Evolutionary conservation across 1,140 invertebrate species (phyloP).

Genomic region (Neodiprion lecontei): DNA sequence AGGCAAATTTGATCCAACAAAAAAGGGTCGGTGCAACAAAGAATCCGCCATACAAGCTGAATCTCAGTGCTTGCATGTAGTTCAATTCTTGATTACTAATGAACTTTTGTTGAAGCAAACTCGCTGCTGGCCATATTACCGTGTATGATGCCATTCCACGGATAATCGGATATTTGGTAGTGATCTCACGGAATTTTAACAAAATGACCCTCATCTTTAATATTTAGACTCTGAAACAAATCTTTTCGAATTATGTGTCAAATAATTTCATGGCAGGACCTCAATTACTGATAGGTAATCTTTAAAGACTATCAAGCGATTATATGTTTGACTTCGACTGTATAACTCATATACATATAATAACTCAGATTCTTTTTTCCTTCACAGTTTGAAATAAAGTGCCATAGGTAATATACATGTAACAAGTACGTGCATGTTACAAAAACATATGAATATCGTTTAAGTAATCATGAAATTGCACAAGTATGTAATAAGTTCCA

Average conservation of each 20-base stretch:
- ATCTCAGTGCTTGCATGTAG: constrained; percentile 67
- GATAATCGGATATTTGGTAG: constrained; percentile 63
- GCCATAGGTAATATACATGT: too few species aligned
- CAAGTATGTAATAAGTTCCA: too few species aligned
- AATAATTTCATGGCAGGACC: neutral
- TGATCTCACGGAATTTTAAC: constrained; percentile 54
- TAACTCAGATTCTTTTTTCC: too few species aligned
- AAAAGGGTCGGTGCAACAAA: constrained; percentile 78
- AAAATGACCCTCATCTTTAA: constrained; percentile 50
- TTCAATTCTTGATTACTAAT: constrained; percentile 63
- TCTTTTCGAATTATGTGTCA: neutral
- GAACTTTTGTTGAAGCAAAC: constrained; percentile 67
- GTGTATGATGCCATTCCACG: constrained; percentile 77
- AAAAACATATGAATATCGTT: too few species aligned
- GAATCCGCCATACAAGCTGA: constrained; percentile 72
- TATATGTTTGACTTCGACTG: neutral
- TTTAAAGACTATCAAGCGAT: neutral
- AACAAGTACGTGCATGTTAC: too few species aligned
- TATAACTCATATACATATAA: too few species aligned
- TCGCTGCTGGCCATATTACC: constrained; percentile 73
- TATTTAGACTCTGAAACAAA: constrained; percentile 4
- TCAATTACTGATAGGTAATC: neutral
- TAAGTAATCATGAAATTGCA: too few species aligned
- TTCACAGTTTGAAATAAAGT: too few species aligned
- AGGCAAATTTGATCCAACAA: constrained; percentile 71